Conservation (phyloP, 64 coral and sea anemone genomes). For the Montipora capricornis region DNA sequence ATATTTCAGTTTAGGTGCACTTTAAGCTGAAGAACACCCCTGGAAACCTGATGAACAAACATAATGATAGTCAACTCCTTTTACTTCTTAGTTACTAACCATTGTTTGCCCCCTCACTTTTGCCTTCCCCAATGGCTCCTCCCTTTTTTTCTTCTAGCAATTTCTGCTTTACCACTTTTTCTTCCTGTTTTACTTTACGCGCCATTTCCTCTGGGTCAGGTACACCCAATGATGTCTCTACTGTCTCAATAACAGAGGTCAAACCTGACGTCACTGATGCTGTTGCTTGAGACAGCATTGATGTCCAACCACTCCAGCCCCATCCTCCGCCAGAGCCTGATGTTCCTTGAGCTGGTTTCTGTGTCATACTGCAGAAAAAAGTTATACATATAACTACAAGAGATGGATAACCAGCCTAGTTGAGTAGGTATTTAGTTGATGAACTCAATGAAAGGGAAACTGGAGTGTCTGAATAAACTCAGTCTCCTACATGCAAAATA, state of each 20-base stretch:
- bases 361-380: neutral
- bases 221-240: conserved; percentile 91
- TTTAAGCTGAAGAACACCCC: no score
- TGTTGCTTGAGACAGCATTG: conserved; percentile 91
- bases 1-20: no score
- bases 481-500: no score
- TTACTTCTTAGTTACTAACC: neutral
- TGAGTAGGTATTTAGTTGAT: neutral
- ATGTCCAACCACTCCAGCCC: conserved; percentile 93
- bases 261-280: conserved; percentile 90
- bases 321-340: conserved; percentile 39
- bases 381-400: neutral
- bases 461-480: no score
- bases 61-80: no score
- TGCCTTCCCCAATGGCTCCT: neutral
- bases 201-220: conserved; percentile 92
- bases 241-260: conserved; percentile 95
- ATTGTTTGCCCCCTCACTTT: neutral
- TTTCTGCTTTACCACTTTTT: conserved; percentile 58
- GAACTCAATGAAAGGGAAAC: no score
- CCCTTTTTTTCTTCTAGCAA: conserved; percentile 18
- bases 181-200: conserved; percentile 77
- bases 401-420: neutral
- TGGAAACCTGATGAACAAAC: no score
- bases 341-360: conserved; percentile 10